Evolutionary conservation across 2,888 invertebrate genomes (phyloP), one percentile per base, ranked within the genome.

Genomic region (Xestobium rufovillosum): DNA sequence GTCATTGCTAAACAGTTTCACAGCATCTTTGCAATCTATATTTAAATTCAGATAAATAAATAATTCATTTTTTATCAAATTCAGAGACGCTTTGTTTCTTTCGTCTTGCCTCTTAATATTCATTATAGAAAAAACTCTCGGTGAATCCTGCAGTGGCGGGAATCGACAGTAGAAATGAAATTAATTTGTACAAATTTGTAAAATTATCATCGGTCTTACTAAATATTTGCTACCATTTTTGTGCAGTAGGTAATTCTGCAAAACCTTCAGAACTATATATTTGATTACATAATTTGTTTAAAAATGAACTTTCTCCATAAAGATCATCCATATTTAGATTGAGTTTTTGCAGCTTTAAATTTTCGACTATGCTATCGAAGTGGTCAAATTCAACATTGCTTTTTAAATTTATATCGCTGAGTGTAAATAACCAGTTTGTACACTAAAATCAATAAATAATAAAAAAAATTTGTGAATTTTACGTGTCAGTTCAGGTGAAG

Each of bases 381-480:
- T 35, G 17, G 26, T 36, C 31, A 33, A 41, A 31, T 32, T 42
- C 31, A 31, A 42, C 28, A 31, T 36, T 14, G 13, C 25, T 36
- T 23, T 31, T 38, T 40, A 34, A 32, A 39, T 25, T 34, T 40
- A 23, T 37, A 23, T 40, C 30, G 33, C 33, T 26, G 27, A 36
- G 33, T 41, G 8, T 39, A 32, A 34, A 31, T 40, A 38, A 31
- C 34, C 38, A 40, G 38, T 37, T 43, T 34, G 32, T 38, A 19
- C 13, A 26, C n/a, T n/a, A n/a, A n/a, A n/a, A n/a, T n/a, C n/a
- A n/a, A n/a, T n/a, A n/a, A n/a, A n/a, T n/a, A n/a, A n/a, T n/a
- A 39, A 27, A 33, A 39, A 36, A 30, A 15, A 38, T 25, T 2
- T 36, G 2, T 31, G 28, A 39, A 33, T 19, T 35, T 15, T 17